Conservation (phyloP, 1,140 invertebrate species). For the Lanistes nyassanus region DNA sequence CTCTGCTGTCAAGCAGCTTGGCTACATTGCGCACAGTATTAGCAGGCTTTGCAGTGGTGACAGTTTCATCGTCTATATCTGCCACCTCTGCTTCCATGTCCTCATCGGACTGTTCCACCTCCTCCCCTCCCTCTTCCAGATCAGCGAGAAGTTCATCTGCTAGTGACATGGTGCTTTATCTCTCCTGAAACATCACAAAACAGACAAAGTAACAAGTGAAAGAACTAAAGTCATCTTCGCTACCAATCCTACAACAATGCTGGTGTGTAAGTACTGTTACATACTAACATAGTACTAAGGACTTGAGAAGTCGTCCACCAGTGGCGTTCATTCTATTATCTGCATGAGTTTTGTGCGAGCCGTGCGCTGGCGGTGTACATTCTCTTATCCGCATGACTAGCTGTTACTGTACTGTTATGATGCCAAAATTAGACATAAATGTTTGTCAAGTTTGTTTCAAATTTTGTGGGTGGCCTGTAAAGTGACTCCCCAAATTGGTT, state of each 20-base stretch:
- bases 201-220: neutral
- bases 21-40: slow-evolving; percentile 82
- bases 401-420: too few relatives aligned
- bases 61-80: slow-evolving; percentile 58
- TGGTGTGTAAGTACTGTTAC: neutral
- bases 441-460: too few relatives aligned
- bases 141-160: slow-evolving; percentile 95
- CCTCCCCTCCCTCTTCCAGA: slow-evolving; percentile 82
- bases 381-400: too few relatives aligned
- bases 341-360: too few relatives aligned
- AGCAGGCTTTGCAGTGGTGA: slow-evolving; percentile 14
- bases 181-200: neutral
- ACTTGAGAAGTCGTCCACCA: neutral
- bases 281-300: neutral
- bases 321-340: neutral
- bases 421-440: too few relatives aligned
- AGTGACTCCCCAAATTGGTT: too few relatives aligned
- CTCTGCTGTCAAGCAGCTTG: slow-evolving; percentile 78
- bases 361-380: too few relatives aligned
- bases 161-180: slow-evolving; percentile 80
- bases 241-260: neutral
- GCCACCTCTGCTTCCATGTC: slow-evolving; percentile 54
- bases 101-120: slow-evolving; percentile 73
- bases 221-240: neutral
- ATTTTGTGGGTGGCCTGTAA: too few relatives aligned